Percentiles rank a stretch among this genome's conserved stretches.
These are phyloP conservation scores for Crocuta crocuta DNA, from an alignment of 2,113 vertebrate genomes.

Conservation along the genomic window DNA sequence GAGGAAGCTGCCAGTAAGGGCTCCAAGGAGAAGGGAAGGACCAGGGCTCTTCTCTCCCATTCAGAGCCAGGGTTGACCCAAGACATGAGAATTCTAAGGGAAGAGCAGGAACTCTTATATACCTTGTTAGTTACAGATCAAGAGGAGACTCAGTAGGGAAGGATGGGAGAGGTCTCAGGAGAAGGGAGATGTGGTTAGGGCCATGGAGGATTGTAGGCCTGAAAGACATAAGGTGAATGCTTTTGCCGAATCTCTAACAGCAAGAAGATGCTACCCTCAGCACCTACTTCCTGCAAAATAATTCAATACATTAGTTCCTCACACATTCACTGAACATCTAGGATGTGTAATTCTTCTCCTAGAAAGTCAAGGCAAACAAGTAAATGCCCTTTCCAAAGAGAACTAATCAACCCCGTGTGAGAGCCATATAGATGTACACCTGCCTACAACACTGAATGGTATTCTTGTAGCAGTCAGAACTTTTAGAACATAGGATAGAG, in stretches of 20 bases:
- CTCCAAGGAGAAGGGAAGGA: neutral
- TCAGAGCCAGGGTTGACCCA: neutral
- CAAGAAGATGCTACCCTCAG: neutral
- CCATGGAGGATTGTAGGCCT: neutral
- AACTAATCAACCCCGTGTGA: neutral
- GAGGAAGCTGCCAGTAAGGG: neutral
- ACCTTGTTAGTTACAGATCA: neutral
- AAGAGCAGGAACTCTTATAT: neutral
- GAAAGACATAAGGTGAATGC: neutral
- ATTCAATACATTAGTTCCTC: neutral
- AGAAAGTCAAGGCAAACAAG: neutral
- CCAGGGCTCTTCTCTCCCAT: neutral
- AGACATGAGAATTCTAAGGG: neutral
- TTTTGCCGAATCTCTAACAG: neutral
- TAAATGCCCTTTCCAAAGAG: neutral
- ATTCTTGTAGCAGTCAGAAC: neutral
- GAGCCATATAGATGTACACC: neutral
- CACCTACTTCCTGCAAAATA: neutral
- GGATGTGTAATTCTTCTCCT: neutral
- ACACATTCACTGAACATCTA: neutral
- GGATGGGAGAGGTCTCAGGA: neutral
- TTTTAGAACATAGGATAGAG: neutral
- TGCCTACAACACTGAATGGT: neutral
- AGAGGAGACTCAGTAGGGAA: neutral
- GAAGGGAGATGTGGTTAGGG: neutral